phyloP scores from a whole-genome alignment of 64 coral and sea anemone genomes.

The Dendronephthya gigantea region DNA sequence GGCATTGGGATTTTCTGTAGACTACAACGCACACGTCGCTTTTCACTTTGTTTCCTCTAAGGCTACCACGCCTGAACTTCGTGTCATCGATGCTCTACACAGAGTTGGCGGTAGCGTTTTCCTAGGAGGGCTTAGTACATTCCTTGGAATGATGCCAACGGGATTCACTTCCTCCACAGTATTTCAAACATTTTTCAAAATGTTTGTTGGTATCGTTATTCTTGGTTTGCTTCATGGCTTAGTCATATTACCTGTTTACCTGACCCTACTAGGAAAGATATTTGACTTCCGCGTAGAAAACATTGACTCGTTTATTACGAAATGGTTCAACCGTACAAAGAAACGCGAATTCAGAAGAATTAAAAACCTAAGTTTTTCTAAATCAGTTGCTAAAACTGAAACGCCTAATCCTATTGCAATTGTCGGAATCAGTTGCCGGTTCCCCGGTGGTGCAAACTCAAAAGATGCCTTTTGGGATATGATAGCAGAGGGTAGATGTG shows the following conservation, averaged over 20 bases:
- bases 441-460: not conserved
- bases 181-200: not conserved
- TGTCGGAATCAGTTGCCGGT: not conserved
- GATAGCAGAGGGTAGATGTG: not conserved
- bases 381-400: no score
- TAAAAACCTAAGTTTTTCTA: no score
- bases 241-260: not conserved
- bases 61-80: not conserved
- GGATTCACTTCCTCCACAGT: not conserved
- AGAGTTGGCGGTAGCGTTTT: not conserved
- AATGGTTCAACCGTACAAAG: not conserved
- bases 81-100: not conserved
- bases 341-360: no score
- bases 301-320: not conserved
- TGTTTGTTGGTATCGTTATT: not conserved
- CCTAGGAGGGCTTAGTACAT: not conserved
- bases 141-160: not conserved
- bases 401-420: not conserved
- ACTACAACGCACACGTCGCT: not conserved
- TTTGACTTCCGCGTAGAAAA: not conserved
- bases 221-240: not conserved
- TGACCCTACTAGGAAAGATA: not conserved
- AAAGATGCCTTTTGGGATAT: constrained; percentile 3
- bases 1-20: not conserved
- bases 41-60: not conserved